phyloP scores from a whole-genome alignment of 2,888 invertebrate genomes.

The Parascotia fuliginaria region DNA sequence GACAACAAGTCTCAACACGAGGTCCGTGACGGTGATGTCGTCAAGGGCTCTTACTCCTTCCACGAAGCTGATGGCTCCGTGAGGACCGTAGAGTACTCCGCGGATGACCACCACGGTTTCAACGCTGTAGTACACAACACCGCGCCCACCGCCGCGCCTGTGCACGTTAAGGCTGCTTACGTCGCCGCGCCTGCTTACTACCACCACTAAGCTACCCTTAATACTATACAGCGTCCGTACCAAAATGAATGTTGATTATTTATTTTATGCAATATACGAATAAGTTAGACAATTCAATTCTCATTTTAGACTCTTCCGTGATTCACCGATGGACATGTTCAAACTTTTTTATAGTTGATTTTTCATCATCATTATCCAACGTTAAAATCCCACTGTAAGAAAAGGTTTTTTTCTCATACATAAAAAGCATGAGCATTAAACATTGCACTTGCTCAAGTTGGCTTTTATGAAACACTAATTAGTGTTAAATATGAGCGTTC shows the following conservation, averaged over 20 bases:
- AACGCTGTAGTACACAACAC: constrained; percentile 65
- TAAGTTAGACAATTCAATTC: constrained; percentile 18
- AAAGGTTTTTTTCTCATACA: too few species aligned
- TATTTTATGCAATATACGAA: constrained; percentile 58
- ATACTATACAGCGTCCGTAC: constrained; percentile 16
- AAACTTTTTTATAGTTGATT: too few species aligned
- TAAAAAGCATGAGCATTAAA: too few species aligned
- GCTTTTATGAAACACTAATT: too few species aligned
- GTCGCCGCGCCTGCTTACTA: constrained; percentile 38
- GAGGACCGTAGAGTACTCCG: constrained; percentile 77
- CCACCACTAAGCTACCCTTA: not conserved
- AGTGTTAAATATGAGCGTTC: too few species aligned
- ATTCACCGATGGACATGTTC: too few species aligned
- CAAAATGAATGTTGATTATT: constrained; percentile 32
- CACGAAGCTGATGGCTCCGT: constrained; percentile 80
- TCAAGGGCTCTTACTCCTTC: constrained; percentile 78
- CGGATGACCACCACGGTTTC: constrained; percentile 76
- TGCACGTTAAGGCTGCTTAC: constrained; percentile 41
- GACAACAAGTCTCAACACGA: constrained; percentile 82
- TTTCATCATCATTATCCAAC: too few species aligned
- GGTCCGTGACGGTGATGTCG: constrained; percentile 74
- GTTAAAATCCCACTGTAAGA: too few species aligned
- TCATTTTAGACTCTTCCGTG: too few species aligned
- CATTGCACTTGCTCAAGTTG: too few species aligned
- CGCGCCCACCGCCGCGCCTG: constrained; percentile 55